phyloP scores from a whole-genome alignment of 2,888 invertebrate species.

The Fissipunctia ypsillon region DNA sequence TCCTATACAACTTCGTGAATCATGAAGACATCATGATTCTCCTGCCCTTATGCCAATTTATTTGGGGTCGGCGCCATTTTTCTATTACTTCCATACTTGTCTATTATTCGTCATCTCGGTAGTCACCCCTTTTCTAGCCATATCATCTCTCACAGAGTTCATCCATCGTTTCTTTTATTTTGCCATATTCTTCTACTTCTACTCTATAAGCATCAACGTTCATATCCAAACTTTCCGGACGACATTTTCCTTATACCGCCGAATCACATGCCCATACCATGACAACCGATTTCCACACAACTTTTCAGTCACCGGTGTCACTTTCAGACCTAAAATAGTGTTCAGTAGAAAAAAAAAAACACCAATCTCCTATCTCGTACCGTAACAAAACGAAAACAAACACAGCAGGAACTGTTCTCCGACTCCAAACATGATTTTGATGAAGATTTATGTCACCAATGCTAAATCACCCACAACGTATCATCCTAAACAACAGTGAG shows the following conservation, averaged over 20 bases:
- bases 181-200: neutral
- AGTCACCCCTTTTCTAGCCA: neutral
- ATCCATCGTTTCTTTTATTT: neutral
- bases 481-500: slow-evolving; percentile 77
- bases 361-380: slow-evolving; percentile 4
- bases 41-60: too few relatives aligned
- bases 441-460: slow-evolving; percentile 83
- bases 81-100: neutral
- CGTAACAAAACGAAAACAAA: slow-evolving; percentile 47
- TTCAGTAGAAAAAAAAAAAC: too few relatives aligned
- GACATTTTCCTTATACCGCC: neutral
- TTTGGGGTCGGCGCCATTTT: neutral
- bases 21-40: too few relatives aligned
- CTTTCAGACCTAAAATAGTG: too few relatives aligned
- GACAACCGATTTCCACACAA: too few relatives aligned
- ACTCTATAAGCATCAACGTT: neutral
- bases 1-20: neutral
- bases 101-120: neutral
- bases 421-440: slow-evolving; percentile 74
- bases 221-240: neutral
- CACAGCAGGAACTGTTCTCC: slow-evolving; percentile 48
- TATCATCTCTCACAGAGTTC: neutral
- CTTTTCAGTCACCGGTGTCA: neutral
- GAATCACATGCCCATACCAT: too few relatives aligned
- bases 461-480: slow-evolving; percentile 80